phyloP scores from a whole-genome alignment of 2,797 vertebrate genomes.

The Benthosema pterotum region DNA sequence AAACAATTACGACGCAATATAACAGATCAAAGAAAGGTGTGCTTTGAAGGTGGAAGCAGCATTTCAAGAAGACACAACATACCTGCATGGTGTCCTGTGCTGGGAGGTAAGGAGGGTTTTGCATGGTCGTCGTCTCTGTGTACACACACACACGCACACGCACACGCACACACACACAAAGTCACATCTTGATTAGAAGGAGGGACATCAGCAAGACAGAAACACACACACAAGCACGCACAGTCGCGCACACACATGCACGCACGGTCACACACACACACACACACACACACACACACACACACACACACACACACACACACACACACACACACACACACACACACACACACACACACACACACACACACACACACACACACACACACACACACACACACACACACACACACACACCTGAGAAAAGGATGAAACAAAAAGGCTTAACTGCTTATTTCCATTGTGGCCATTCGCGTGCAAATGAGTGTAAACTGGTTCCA shows the following conservation, averaged over 20 bases:
- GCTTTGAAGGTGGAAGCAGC: too few species aligned
- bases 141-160: too few species aligned
- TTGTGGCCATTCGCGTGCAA: not conserved
- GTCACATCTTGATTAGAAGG: too few species aligned
- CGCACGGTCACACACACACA: not conserved
- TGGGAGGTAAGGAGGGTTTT: too few species aligned
- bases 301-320: constrained; percentile 17
- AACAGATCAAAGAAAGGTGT: too few species aligned
- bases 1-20: too few species aligned
- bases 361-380: constrained; percentile 31
- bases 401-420: constrained; percentile 45
- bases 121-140: too few species aligned
- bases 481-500: not conserved
- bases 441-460: not conserved
- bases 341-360: not conserved
- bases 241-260: constrained; percentile 14
- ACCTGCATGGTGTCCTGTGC: too few species aligned
- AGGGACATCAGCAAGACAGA: not conserved
- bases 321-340: not conserved
- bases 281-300: constrained; percentile 14
- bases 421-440: too few species aligned
- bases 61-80: too few species aligned
- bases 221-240: constrained; percentile 11
- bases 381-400: constrained; percentile 37
- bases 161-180: too few species aligned